Percentiles rank a stretch among this genome's conserved stretches.
phyloP scores from a whole-genome alignment of 2,888 invertebrate genomes.

The Apamea epomidion region DNA sequence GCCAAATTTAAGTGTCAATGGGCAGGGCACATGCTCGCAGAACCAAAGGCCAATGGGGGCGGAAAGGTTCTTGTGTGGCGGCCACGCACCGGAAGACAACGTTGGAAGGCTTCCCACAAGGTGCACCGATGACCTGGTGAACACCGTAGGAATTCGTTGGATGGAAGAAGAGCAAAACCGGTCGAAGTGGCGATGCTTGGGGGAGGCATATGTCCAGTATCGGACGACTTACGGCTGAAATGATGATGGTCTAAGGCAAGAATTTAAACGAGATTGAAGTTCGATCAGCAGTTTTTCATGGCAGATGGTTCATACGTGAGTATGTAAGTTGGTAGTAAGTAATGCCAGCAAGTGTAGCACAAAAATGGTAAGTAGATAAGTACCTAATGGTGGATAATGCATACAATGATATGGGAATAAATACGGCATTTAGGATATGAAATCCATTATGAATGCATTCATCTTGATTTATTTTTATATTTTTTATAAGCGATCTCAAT shows the following conservation, averaged over 20 bases:
- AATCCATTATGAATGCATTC: background rate
- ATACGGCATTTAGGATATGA: background rate
- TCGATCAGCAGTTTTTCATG: too few relatives aligned
- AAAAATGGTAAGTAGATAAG: background rate
- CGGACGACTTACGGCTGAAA: background rate
- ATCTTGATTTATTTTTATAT: constrained; percentile 4
- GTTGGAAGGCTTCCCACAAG: background rate
- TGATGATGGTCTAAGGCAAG: background rate
- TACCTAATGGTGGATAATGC: background rate
- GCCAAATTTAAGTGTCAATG: background rate
- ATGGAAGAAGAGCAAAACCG: background rate
- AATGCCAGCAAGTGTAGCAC: background rate
- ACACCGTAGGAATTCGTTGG: background rate
- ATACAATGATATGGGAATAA: constrained; percentile 13
- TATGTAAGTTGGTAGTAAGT: background rate
- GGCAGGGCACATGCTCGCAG: too few relatives aligned
- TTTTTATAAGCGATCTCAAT: constrained; percentile 6
- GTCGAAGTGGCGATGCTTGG: background rate
- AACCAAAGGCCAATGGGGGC: background rate
- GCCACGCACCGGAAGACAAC: background rate
- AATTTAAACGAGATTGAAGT: background rate
- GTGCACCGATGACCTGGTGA: background rate
- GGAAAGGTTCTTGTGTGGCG: background rate
- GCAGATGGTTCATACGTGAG: background rate
- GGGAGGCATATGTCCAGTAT: background rate